phyloP scores from a whole-genome alignment of 2,888 invertebrate genomes.

The Ormyrus rosae region DNA sequence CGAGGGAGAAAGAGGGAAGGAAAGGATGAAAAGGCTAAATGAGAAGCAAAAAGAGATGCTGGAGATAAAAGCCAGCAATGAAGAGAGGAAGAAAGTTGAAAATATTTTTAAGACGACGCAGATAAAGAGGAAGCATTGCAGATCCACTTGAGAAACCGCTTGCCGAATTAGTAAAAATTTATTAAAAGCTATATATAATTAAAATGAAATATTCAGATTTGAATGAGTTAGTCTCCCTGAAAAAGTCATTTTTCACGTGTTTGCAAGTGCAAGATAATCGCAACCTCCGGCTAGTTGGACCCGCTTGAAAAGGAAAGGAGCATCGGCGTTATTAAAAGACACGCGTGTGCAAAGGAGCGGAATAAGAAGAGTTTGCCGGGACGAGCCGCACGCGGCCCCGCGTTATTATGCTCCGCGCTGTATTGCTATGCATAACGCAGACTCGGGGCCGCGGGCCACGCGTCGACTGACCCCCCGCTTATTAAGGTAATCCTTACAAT shows the following conservation, averaged over 20 bases:
- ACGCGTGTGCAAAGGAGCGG: too few species aligned
- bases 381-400: background rate
- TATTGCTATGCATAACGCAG: constrained; percentile 43
- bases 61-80: constrained; percentile 11
- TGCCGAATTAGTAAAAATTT: too few species aligned
- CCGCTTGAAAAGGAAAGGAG: too few species aligned
- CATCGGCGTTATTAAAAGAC: too few species aligned
- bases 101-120: constrained; percentile 28
- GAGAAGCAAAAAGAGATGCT: constrained; percentile 54
- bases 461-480: constrained; percentile 59
- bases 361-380: too few species aligned
- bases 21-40: constrained; percentile 43
- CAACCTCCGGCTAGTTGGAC: too few species aligned
- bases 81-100: constrained; percentile 53
- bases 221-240: too few species aligned
- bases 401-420: constrained; percentile 10
- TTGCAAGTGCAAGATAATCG: too few species aligned
- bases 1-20: constrained; percentile 21
- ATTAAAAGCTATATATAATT: too few species aligned
- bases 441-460: constrained; percentile 59
- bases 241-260: too few species aligned
- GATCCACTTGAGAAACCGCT: background rate
- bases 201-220: too few species aligned
- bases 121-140: constrained; percentile 5
- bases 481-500: constrained; percentile 66